These are phyloP conservation scores for Gryon sp. DNA, from an alignment of 1,140 invertebrate species.

Conservation along the genomic window DNA sequence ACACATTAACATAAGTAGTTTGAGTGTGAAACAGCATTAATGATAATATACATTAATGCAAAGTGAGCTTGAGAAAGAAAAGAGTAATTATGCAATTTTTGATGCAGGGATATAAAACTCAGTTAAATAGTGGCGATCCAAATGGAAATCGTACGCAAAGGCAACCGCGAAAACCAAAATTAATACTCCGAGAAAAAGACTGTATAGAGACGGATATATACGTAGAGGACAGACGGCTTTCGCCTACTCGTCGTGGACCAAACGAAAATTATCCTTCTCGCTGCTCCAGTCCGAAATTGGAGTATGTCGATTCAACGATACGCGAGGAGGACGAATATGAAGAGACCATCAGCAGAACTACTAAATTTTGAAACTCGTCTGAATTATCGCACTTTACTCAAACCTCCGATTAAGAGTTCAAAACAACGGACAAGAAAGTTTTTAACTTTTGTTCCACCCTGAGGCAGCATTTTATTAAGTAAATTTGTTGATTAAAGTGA, in stretches of 20 bases:
- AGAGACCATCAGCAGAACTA: conserved; percentile 64
- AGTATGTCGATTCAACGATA: conserved; percentile 69
- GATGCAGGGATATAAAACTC: conserved; percentile 59
- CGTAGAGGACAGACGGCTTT: conserved; percentile 62
- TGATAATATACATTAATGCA: too few species aligned
- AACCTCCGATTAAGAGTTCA: too few species aligned
- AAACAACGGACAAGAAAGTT: too few species aligned
- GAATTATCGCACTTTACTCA: conserved; percentile 2
- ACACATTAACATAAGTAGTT: too few species aligned
- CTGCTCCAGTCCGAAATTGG: conserved; percentile 67
- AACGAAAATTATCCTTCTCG: conserved; percentile 72
- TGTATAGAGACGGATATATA: conserved; percentile 71
- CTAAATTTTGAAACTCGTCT: conserved; percentile 68
- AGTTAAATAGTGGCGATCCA: conserved; percentile 38
- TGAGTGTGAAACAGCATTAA: too few species aligned
- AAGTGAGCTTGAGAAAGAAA: too few species aligned
- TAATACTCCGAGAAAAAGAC: conserved; percentile 61
- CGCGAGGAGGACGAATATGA: conserved; percentile 71
- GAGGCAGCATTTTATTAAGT: too few species aligned
- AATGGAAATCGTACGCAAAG: conserved; percentile 57
- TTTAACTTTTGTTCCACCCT: too few species aligned
- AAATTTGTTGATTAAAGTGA: too few species aligned
- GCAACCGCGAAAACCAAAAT: conserved; percentile 48
- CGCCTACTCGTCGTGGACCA: conserved; percentile 54
- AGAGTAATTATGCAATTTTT: conserved; percentile 13